Evolutionary conservation across 2,113 vertebrate species (phyloP).

Genomic region (Anthoscopus minutus): DNA sequence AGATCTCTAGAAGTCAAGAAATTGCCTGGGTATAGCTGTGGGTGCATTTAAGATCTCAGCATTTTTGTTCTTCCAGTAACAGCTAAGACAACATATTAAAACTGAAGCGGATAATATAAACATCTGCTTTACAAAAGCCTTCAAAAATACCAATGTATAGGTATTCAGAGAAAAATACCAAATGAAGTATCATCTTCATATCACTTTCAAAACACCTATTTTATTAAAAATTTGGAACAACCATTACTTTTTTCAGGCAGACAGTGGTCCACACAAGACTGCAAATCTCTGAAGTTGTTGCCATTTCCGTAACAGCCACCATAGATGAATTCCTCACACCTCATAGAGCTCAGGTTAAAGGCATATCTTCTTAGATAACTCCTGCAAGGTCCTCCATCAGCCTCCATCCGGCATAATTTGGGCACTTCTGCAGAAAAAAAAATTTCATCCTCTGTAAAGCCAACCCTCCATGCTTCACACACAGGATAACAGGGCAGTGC

Average conservation of each 20-base stretch:
- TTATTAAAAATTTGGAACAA: conserved; percentile 42
- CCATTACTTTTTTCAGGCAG: conserved; percentile 75
- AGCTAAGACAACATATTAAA: background rate
- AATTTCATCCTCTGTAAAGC: background rate
- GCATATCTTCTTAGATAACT: conserved; percentile 68
- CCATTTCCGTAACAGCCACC: conserved; percentile 75
- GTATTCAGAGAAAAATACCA: background rate
- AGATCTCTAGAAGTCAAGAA: background rate
- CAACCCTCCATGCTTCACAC: rapidly evolving
- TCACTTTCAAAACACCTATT: conserved; percentile 30
- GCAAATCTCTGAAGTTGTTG: conserved; percentile 78
- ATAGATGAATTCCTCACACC: conserved; percentile 79
- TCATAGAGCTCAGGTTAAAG: conserved; percentile 87
- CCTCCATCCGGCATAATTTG: conserved; percentile 77
- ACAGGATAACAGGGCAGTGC: rapidly evolving
- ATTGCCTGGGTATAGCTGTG: rapidly evolving
- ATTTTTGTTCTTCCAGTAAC: background rate
- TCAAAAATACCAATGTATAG: background rate
- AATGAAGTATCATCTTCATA: conserved; percentile 16
- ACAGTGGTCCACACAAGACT: conserved; percentile 80
- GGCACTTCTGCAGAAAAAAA: conserved; percentile 77
- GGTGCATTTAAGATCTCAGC: background rate
- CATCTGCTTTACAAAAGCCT: background rate
- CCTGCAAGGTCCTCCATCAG: conserved; percentile 70
- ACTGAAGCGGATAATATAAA: background rate